Conservation (phyloP, 2,888 invertebrate genomes). For the Vanessa cardui region DNA sequence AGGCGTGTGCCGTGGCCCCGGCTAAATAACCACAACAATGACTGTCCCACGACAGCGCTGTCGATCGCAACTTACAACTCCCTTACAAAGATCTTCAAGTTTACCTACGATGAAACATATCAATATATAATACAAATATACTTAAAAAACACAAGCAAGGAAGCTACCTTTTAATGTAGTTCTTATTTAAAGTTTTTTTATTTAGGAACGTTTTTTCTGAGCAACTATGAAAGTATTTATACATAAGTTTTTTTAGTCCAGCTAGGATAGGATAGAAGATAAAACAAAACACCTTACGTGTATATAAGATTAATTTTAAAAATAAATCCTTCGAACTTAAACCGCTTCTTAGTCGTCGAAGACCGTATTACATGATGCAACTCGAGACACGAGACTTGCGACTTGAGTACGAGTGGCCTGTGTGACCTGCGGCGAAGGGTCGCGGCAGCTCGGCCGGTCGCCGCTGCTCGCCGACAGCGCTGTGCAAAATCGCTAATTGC, state of each 20-base stretch:
- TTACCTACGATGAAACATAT: too few species aligned
- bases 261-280: too few species aligned
- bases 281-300: too few species aligned
- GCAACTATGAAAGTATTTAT: too few species aligned
- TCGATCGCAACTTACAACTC: neutral
- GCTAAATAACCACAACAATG: conserved; percentile 57
- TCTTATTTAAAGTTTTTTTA: too few species aligned
- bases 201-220: too few species aligned
- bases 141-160: too few species aligned
- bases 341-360: neutral
- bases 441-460: conserved; percentile 43
- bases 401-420: conserved; percentile 46
- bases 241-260: too few species aligned
- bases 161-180: too few species aligned
- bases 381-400: conserved; percentile 22
- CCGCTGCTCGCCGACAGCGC: conserved; percentile 57
- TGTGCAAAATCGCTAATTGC: conserved; percentile 77
- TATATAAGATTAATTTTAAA: too few species aligned
- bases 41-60: conserved; percentile 18
- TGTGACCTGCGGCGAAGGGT: conserved; percentile 60
- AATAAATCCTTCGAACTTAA: neutral
- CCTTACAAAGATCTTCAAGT: too few species aligned
- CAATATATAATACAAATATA: too few species aligned
- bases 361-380: conserved; percentile 7
- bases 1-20: conserved; percentile 68